phyloP scores from a whole-genome alignment of 1,140 invertebrate genomes.

The Hirudo medicinalis region DNA sequence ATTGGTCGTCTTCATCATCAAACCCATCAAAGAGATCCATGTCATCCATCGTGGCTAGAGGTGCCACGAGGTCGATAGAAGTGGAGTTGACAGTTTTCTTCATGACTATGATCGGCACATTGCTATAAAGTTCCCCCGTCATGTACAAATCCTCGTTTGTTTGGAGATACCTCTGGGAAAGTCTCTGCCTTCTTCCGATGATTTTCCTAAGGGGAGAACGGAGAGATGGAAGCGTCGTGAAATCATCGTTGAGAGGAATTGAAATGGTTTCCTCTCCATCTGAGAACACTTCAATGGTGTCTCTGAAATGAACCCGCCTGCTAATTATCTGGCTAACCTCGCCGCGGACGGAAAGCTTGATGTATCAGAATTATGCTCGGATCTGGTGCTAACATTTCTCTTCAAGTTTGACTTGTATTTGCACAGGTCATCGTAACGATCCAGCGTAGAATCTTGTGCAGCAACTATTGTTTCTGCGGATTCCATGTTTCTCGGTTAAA shows the following conservation, averaged over 20 bases:
- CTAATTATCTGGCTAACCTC: background rate
- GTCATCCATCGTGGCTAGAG: conserved; percentile 6
- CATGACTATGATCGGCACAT: conserved; percentile 5
- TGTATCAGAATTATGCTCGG: too few species aligned
- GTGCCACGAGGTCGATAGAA: background rate
- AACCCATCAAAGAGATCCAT: conserved; percentile 3
- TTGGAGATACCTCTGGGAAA: too few species aligned
- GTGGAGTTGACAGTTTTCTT: background rate
- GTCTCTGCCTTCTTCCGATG: background rate
- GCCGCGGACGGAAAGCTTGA: too few species aligned
- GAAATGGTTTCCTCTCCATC: background rate
- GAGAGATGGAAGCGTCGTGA: background rate
- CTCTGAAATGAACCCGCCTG: background rate
- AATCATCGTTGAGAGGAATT: conserved; percentile 2
- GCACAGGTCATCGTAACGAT: too few species aligned
- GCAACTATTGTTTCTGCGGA: too few species aligned
- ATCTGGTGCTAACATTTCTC: too few species aligned
- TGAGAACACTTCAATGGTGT: conserved; percentile 1
- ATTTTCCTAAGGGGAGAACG: background rate
- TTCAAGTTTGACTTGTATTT: too few species aligned
- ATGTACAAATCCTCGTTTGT: background rate
- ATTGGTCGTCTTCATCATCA: background rate
- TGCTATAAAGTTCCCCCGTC: background rate
- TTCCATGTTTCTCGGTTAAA: too few species aligned
- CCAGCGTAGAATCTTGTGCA: too few species aligned